Conservation (phyloP, 2,797 vertebrate genomes). For the Masticophis lateralis region DNA sequence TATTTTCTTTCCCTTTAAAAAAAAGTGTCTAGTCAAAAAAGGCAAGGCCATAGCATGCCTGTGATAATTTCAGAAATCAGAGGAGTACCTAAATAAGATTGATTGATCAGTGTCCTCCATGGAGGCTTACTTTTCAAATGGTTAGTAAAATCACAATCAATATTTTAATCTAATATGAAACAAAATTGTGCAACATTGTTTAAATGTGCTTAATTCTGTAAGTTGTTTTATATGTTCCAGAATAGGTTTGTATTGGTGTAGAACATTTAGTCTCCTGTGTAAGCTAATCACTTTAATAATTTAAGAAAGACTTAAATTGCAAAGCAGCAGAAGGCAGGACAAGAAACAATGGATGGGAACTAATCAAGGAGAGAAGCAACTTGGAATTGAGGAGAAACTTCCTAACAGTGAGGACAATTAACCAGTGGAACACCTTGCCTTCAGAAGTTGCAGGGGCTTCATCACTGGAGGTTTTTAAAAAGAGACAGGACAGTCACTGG, state of each 20-base stretch:
- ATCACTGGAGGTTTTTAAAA: too few species aligned
- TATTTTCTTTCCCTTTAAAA: neutral
- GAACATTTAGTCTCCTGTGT: neutral
- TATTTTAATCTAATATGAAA: neutral
- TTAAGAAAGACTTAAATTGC: neutral
- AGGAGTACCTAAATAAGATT: neutral
- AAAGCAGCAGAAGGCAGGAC: too few species aligned
- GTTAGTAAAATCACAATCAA: neutral
- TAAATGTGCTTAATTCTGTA: neutral
- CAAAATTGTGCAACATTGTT: neutral
- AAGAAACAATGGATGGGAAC: too few species aligned
- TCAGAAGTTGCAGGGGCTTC: too few species aligned
- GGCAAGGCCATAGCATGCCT: neutral
- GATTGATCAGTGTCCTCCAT: neutral
- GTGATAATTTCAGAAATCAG: neutral
- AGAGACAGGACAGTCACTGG: too few species aligned
- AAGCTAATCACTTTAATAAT: neutral
- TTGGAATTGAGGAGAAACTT: too few species aligned
- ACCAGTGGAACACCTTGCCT: too few species aligned
- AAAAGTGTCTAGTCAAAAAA: neutral
- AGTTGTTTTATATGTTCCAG: neutral
- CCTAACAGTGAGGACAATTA: too few species aligned
- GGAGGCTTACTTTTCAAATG: too few species aligned
- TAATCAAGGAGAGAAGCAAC: too few species aligned
- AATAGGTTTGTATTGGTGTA: neutral